Evolutionary conservation across 2,888 invertebrate genomes (phyloP), one percentile per base, ranked within the genome.

Genomic region (Yponomeuta cagnagella): DNA sequence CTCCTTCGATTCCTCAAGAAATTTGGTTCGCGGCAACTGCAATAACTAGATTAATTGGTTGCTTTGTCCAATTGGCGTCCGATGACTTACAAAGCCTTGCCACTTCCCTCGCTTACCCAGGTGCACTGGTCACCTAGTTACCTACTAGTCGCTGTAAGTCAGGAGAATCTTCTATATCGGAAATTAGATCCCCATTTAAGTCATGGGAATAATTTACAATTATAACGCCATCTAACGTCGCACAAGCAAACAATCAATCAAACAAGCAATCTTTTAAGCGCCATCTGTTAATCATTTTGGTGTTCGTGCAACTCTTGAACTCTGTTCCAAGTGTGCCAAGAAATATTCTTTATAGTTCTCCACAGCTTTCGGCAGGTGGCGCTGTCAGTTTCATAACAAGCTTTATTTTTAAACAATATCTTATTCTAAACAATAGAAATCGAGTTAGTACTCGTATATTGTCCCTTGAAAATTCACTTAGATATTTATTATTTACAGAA

Each of bases 261-360:
- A 3, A 12, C 15, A 12, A 58, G 12, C 48, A 66, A 30, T n/a
- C 5, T 33, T 31, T 30, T 12, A 12, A 30, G 31, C 65, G 65
- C 65, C 65, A 65, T 65, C 65, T 65, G 30, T 65, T 33, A 30
- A 65, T 30, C 65, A 65, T 33, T 64, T 63, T 23, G 12, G 31
- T 30, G n/a, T 8, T n/a, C 10, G 30, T 64, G n/a, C 10, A 64
- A 30, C 30, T 64, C 30, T 23, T 64, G 6, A 64, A n/a, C 2
- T 30, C 30, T 1, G 64, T 64, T 6, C 30, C 64, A 58, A 58
- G 15, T 58, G 52, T 58, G 2, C 15, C 15, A 58, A 58, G 52
- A 58, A 58, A 2, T 3, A 15, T 15, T 58, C 15, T 3, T 58
- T 15, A 5, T 15, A 15, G 52, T 30, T 33, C 30, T 6, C 12